Conservation (phyloP, 2,888 invertebrate genomes). For the Thalpophila matura region DNA sequence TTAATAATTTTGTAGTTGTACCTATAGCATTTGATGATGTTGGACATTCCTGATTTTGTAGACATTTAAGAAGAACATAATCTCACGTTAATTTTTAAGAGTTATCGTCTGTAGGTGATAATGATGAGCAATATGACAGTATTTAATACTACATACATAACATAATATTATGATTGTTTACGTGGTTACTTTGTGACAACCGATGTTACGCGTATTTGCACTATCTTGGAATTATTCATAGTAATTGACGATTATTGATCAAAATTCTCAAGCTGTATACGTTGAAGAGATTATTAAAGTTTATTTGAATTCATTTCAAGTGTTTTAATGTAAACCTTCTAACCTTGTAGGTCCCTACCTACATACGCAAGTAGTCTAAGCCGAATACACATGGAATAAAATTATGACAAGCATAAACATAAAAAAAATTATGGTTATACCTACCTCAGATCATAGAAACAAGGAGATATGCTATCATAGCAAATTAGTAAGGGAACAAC, state of each 20-base stretch:
- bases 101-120: constrained; percentile 73
- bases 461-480: no score
- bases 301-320: constrained; percentile 82
- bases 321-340: constrained; percentile 70
- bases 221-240: constrained; percentile 67
- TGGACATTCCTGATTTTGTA: constrained; percentile 60
- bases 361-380: no score
- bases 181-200: constrained; percentile 51
- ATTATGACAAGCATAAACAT: no score
- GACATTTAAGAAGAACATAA: constrained; percentile 48
- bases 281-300: constrained; percentile 87
- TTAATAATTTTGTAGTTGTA: constrained; percentile 54
- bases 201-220: constrained; percentile 66
- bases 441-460: no score
- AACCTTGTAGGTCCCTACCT: no score
- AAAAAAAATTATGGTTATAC: no score
- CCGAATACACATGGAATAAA: no score
- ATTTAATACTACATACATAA: constrained; percentile 69
- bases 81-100: constrained; percentile 57
- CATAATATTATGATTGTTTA: constrained; percentile 61
- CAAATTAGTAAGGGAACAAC: no score
- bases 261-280: constrained; percentile 80
- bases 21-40: constrained; percentile 40
- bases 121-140: constrained; percentile 82
- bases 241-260: constrained; percentile 69